A percentile compares a stretch with the other conserved stretches of the same genome.
Conservation (phyloP, 1,140 invertebrate genomes). For the Papilio dardanus region DNA sequence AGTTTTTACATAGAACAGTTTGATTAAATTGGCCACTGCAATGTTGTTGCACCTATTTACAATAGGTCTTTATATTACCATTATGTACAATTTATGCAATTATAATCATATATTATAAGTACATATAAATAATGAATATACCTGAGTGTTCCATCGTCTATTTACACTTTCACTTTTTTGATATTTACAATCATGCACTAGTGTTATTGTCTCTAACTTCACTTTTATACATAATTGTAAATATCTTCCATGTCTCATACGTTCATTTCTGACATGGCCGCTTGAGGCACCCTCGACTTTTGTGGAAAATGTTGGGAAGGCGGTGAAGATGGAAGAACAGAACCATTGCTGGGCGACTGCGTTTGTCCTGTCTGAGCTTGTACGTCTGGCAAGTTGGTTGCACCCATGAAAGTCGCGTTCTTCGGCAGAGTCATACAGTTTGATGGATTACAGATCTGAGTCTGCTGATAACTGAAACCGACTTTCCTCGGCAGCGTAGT, state of each 20-base stretch:
- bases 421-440: slow-evolving; percentile 84
- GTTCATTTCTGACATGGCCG: slow-evolving; percentile 91
- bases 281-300: slow-evolving; percentile 87
- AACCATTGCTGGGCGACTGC: slow-evolving; percentile 72
- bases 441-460: slow-evolving; percentile 79
- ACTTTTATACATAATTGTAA: slow-evolving; percentile 82
- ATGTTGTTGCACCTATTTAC: slow-evolving; percentile 19
- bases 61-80: neutral
- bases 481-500: slow-evolving; percentile 86
- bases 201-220: slow-evolving; percentile 54
- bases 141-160: slow-evolving; percentile 18
- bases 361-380: slow-evolving; percentile 75
- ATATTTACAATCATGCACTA: slow-evolving; percentile 78
- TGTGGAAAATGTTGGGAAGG: slow-evolving; percentile 76
- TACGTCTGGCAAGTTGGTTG: slow-evolving; percentile 83
- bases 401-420: slow-evolving; percentile 83
- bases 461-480: slow-evolving; percentile 78
- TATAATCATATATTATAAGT: neutral
- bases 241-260: slow-evolving; percentile 87
- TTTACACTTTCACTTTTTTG: slow-evolving; percentile 51
- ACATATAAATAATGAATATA: slow-evolving; percentile 1
- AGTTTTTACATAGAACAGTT: slow-evolving; percentile 31
- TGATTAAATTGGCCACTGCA: slow-evolving; percentile 32
- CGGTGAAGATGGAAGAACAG: slow-evolving; percentile 70
- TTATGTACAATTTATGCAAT: slow-evolving; percentile 30